Conservation (phyloP, 2,113 vertebrate genomes). For the Steatornis caripensis region DNA sequence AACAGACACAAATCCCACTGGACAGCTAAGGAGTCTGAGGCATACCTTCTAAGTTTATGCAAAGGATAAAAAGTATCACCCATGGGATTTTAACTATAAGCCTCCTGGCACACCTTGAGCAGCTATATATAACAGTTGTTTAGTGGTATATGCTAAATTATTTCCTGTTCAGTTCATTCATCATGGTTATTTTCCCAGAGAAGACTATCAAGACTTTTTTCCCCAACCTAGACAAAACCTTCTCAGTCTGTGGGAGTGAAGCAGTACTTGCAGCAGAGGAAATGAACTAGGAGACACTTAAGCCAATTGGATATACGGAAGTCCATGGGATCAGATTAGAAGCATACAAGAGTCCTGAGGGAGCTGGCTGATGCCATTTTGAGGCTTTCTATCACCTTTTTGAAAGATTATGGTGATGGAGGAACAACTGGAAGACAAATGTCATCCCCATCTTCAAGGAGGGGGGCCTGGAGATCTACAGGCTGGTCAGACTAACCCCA, state of each 20-base stretch:
- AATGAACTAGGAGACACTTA: not conserved
- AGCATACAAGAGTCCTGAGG: not conserved
- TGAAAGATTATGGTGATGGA: not conserved
- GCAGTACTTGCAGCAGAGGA: not conserved
- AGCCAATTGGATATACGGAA: not conserved
- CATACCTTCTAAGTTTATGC: not conserved
- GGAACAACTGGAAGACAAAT: not conserved
- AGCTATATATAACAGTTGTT: not conserved
- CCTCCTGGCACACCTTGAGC: not conserved
- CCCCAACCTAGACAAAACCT: not conserved
- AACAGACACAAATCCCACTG: not conserved
- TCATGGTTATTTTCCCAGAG: not conserved
- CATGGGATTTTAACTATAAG: not conserved
- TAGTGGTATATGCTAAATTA: not conserved
- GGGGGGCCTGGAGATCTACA: not conserved
- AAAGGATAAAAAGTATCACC: not conserved
- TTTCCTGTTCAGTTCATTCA: not conserved
- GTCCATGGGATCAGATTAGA: not conserved
- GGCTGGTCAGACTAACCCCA: not conserved
- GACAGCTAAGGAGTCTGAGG: not conserved
- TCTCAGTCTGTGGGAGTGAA: not conserved
- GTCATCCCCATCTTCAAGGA: not conserved
- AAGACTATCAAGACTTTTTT: not conserved
- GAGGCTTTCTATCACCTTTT: not conserved
- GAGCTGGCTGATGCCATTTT: not conserved